phyloP scores from a whole-genome alignment of 2,797 vertebrate genomes.

The Poliocrania exsul region DNA sequence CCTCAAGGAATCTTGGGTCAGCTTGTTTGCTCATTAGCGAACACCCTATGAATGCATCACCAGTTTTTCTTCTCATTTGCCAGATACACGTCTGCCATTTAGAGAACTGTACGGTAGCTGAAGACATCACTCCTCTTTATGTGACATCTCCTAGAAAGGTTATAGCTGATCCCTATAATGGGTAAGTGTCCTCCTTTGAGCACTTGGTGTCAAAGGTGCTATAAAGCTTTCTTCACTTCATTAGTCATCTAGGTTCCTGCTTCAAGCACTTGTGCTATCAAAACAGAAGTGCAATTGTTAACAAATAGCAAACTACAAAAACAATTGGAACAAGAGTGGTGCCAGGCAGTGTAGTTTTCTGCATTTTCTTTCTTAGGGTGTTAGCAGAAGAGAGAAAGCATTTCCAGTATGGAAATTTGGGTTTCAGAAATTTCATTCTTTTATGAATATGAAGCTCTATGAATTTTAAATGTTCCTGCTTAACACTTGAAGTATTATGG shows the following conservation, averaged over 20 bases:
- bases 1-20: background rate
- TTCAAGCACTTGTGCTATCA: background rate
- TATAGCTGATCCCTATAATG: conserved; percentile 80
- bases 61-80: conserved; percentile 6
- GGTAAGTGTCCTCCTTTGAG: conserved; percentile 63
- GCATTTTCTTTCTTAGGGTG: background rate
- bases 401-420: background rate
- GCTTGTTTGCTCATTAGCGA: background rate
- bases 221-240: background rate
- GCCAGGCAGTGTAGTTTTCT: background rate
- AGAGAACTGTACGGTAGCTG: conserved; percentile 68
- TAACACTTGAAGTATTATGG: background rate
- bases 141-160: conserved; percentile 68
- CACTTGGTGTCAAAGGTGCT: background rate
- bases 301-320: background rate
- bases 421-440: background rate
- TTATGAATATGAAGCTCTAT: background rate
- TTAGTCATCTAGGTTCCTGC: background rate
- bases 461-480: background rate
- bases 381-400: background rate
- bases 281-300: background rate
- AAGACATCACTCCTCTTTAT: conserved; percentile 65
- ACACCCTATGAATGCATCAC: background rate
- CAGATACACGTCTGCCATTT: conserved; percentile 76
- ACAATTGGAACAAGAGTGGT: background rate